Conservation (phyloP, 2,888 invertebrate species). For the Cantharis nigra region DNA sequence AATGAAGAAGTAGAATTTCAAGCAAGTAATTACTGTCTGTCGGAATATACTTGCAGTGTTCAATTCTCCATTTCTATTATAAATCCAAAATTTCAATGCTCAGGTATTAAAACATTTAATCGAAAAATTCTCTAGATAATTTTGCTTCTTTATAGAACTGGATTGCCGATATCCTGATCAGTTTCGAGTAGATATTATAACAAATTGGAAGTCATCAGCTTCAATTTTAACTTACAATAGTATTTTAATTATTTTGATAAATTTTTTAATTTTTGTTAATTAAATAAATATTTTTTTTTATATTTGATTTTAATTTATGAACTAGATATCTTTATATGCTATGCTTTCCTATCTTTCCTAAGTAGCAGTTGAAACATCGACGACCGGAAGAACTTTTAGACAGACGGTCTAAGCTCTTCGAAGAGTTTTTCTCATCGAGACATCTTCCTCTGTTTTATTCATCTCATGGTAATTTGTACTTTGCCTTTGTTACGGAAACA, state of each 20-base stretch:
- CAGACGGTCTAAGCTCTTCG: too few relatives aligned
- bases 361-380: too few relatives aligned
- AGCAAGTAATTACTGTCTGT: conserved; percentile 60
- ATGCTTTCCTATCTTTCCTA: too few relatives aligned
- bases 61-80: conserved; percentile 60
- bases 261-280: not conserved
- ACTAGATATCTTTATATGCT: too few relatives aligned
- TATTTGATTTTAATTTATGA: too few relatives aligned
- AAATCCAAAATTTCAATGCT: conserved; percentile 61
- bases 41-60: conserved; percentile 49
- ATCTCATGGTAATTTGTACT: too few relatives aligned
- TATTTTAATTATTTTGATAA: not conserved
- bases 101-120: conserved; percentile 55
- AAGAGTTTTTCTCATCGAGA: too few relatives aligned
- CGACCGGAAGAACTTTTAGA: too few relatives aligned
- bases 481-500: too few relatives aligned
- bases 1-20: conserved; percentile 57
- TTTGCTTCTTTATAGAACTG: conserved; percentile 59
- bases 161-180: conserved; percentile 70
- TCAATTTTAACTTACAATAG: conserved; percentile 21
- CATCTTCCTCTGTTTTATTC: too few relatives aligned
- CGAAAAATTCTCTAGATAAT: not conserved
- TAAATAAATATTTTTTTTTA: not conserved
- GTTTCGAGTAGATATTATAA: conserved; percentile 56
- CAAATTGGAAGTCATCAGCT: conserved; percentile 40